These are phyloP conservation scores for Bugulina stolonifera DNA, from an alignment of 2,888 invertebrate species.

Conservation along the genomic window DNA sequence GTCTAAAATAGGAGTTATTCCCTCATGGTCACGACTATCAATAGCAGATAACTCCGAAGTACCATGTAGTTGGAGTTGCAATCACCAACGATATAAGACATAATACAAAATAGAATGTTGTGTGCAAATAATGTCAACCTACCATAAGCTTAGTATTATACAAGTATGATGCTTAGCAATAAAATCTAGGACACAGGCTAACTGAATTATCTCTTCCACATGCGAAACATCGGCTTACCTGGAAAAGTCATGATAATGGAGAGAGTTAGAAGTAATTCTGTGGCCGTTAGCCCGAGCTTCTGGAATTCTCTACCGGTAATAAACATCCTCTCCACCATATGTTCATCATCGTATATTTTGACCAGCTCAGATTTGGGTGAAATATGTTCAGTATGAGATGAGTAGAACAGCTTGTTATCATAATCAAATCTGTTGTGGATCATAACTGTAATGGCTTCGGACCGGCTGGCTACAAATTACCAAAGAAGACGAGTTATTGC, in stretches of 20 bases:
- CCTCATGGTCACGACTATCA: too few species aligned
- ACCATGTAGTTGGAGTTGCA: too few species aligned
- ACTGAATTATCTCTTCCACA: too few species aligned
- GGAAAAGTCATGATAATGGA: constrained; percentile 14
- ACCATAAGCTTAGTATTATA: too few species aligned
- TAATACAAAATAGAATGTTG: too few species aligned
- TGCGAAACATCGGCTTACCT: background rate
- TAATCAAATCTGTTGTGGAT: constrained; percentile 11
- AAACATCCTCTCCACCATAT: constrained; percentile 21
- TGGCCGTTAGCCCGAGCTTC: background rate
- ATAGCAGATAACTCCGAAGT: too few species aligned
- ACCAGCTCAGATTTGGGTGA: constrained; percentile 22
- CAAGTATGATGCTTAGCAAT: too few species aligned
- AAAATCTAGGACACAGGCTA: too few species aligned
- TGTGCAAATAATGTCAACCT: too few species aligned
- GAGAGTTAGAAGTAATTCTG: background rate
- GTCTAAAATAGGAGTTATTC: background rate
- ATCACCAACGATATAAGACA: too few species aligned
- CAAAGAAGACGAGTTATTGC: too few species aligned
- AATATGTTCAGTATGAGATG: constrained; percentile 19
- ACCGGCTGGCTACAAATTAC: constrained; percentile 13
- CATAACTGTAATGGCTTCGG: constrained; percentile 13
- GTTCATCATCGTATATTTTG: constrained; percentile 23
- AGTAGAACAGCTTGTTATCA: constrained; percentile 8
- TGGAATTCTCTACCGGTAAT: background rate